Conservation (phyloP, 2,797 vertebrate species). For the Manis pentadactyla region DNA sequence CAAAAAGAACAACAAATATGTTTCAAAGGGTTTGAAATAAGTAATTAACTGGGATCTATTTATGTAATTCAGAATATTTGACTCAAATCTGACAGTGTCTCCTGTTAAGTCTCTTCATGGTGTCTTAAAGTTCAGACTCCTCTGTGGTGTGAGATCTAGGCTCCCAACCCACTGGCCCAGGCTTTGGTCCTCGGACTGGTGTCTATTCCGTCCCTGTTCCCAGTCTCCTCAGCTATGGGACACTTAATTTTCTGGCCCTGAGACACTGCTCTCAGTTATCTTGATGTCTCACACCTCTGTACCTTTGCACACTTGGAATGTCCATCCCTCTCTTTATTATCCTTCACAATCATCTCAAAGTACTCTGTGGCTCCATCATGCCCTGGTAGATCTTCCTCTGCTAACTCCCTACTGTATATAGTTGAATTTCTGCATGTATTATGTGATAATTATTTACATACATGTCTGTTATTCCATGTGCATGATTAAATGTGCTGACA, state of each 20-base stretch:
- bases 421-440: not conserved
- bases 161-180: not conserved
- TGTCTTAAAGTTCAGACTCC: not conserved
- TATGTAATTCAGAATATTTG: not conserved
- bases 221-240: not conserved
- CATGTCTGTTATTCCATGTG: not conserved
- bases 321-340: not conserved
- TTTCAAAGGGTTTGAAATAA: not conserved
- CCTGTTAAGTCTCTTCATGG: not conserved
- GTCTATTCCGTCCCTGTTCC: not conserved
- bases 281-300: not conserved
- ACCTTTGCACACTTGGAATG: not conserved
- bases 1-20: not conserved
- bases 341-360: constrained; percentile 24
- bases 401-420: not conserved
- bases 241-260: not conserved
- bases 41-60: not conserved
- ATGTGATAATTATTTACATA: not conserved
- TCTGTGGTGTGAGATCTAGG: not conserved
- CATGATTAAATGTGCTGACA: not conserved
- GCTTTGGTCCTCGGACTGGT: not conserved
- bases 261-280: not conserved
- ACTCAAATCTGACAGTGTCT: not conserved
- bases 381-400: not conserved
- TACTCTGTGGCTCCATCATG: not conserved